A percentile compares a stretch with the other conserved stretches of the same genome.
These are phyloP conservation scores for Macrotrachela quadricornifera DNA, from an alignment of 1,140 invertebrate genomes.

Conservation along the genomic window DNA sequence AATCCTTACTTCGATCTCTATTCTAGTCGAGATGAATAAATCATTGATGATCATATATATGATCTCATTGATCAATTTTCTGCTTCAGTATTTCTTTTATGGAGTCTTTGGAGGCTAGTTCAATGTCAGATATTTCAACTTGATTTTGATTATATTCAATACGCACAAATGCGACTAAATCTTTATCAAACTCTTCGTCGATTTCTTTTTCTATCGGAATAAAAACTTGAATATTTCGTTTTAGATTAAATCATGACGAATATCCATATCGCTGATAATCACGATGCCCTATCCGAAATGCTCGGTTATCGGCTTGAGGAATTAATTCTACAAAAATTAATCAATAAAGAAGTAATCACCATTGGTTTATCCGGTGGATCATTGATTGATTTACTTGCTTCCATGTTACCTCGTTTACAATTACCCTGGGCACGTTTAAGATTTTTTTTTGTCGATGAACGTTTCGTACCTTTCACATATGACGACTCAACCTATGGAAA, in stretches of 20 bases:
- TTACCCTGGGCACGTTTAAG: background rate
- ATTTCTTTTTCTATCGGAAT: too few species aligned
- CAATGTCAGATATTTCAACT: constrained; percentile 71
- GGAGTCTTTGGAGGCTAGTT: constrained; percentile 74
- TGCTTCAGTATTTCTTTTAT: constrained; percentile 56
- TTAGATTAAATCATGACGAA: too few species aligned
- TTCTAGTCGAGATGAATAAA: constrained; percentile 45
- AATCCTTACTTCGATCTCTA: constrained; percentile 39
- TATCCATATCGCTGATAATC: too few species aligned
- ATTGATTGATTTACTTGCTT: background rate
- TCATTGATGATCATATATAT: constrained; percentile 37
- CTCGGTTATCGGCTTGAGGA: too few species aligned
- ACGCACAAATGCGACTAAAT: constrained; percentile 15
- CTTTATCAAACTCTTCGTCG: constrained; percentile 12
- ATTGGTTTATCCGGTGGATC: constrained; percentile 6
- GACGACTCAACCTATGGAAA: constrained; percentile 62
- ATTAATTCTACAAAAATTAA: too few species aligned
- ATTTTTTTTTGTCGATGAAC: constrained; percentile 83
- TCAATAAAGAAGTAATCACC: too few species aligned
- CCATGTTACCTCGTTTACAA: background rate
- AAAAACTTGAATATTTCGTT: too few species aligned
- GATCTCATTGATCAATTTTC: constrained; percentile 53
- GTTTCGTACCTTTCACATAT: constrained; percentile 57
- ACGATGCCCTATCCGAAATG: too few species aligned
- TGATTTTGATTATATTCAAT: constrained; percentile 61